Conservation (phyloP, 2,888 invertebrate genomes). For the Diadegma fenestrale region DNA sequence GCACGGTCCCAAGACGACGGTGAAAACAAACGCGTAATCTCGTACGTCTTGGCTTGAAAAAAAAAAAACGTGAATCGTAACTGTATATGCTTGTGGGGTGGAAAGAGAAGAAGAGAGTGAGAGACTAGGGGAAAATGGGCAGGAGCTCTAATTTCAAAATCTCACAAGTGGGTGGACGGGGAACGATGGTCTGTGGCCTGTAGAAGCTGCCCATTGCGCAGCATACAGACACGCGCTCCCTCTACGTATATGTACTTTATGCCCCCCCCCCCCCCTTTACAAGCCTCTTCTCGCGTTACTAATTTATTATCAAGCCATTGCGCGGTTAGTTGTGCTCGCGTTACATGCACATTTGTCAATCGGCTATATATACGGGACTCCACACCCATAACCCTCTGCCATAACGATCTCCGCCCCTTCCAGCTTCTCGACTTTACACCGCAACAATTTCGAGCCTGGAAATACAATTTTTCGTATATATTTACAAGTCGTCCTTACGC, state of each 20-base stretch:
- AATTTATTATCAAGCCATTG: conserved; percentile 83
- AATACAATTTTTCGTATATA: too few relatives aligned
- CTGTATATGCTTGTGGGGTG: neutral
- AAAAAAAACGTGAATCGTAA: conserved; percentile 31
- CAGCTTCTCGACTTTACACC: conserved; percentile 19
- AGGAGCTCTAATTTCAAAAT: conserved; percentile 81
- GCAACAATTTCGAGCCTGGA: neutral
- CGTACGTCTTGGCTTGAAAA: neutral
- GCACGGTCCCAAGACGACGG: conserved; percentile 41
- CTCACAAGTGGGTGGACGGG: conserved; percentile 71
- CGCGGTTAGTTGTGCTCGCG: conserved; percentile 74
- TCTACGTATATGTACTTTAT: neutral
- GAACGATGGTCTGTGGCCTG: conserved; percentile 71
- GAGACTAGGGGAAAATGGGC: conserved; percentile 52
- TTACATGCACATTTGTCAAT: conserved; percentile 77
- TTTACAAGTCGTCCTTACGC: too few relatives aligned
- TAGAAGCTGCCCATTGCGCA: conserved; percentile 72
- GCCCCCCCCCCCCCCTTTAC: conserved; percentile 73
- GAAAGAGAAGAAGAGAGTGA: conserved; percentile 24
- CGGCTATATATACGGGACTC: conserved; percentile 19
- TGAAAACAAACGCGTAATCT: conserved; percentile 25
- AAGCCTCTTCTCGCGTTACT: conserved; percentile 81
- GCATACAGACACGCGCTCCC: neutral
- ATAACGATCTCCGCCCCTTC: neutral
- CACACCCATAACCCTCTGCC: conserved; percentile 7